Evolutionary conservation across 2,113 vertebrate genomes (phyloP), one percentile per base, ranked within the genome.

Genomic region (Trogon surrucura): DNA sequence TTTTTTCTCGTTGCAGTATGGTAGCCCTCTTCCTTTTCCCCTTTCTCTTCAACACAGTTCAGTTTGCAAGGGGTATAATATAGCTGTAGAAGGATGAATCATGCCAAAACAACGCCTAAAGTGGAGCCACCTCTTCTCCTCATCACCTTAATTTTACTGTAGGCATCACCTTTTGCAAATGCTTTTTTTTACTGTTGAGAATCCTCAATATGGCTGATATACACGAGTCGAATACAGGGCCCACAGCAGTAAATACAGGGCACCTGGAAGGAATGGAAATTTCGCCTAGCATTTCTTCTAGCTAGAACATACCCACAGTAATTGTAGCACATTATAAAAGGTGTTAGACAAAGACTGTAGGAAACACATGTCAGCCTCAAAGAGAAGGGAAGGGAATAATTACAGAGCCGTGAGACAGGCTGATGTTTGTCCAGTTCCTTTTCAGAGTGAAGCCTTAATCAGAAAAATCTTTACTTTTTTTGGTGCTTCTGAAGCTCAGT

Each of bases 301-400:
- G 64, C 48, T 73, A 51, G 56, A 71, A 78, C 87, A 81, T 29
- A 44, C 15, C 27, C 54, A n/a, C n/a, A 47, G 61, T 38, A 57
- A 80, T n/a, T 74, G 44, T 38, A 80, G 61, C 23, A 70, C 56
- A n/a, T 78, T 93, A 61, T 65, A 84, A 53, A 83, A 85, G 26
- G 32, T 85, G 75, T 48, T 20, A 89, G 93, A 88, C 60, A 83
- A 93, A 88, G 82, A 48, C 51, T 30, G 29, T 32, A 84, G 80
- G 69, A 93, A 95, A 48, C 25, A 80, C 22, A 16, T 6, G 5
- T 64, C 82, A 93, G 21, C 69, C 92, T 94, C 85, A 88, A 95
- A 93, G 75, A 54, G 61, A 84, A 83, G 27, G 29, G 45, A 93
- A 75, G n/a, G 26, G 47, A 92, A 84, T 81, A 92, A 95, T 90